Evolutionary conservation across 2,797 vertebrate genomes (phyloP).

Genomic region (Alcedo atthis): DNA sequence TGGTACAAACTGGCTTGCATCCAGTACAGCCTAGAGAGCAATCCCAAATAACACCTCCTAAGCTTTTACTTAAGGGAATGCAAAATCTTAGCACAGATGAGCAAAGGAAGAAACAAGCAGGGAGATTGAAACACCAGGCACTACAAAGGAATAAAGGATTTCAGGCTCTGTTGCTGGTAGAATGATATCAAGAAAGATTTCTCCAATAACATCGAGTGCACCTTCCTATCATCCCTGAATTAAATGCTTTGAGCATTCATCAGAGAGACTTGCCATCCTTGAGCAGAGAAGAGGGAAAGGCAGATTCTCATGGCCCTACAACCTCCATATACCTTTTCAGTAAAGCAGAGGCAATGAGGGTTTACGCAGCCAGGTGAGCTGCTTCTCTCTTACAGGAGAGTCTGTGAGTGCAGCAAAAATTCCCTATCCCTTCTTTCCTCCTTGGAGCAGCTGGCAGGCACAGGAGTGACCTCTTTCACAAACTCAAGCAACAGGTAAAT

Average conservation of each 20-base stretch:
- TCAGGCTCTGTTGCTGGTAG: background rate
- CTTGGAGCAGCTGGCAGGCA: background rate
- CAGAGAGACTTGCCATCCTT: background rate
- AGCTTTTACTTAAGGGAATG: background rate
- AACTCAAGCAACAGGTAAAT: background rate
- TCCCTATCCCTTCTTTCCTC: background rate
- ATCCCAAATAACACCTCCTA: background rate
- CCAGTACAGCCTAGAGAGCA: background rate
- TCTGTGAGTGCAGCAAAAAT: rapidly evolving
- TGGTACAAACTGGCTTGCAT: background rate
- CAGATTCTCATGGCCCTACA: background rate
- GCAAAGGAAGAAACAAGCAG: background rate
- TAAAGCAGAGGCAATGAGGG: background rate
- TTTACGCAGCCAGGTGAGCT: background rate
- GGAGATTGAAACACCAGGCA: background rate
- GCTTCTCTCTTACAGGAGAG: background rate
- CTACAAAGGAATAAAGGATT: background rate
- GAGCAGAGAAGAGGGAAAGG: background rate
- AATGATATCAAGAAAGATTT: background rate
- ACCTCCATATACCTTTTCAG: background rate
- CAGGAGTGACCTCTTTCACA: background rate
- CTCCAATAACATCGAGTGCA: background rate
- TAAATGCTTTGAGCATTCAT: background rate
- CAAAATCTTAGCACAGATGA: background rate
- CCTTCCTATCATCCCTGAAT: background rate